phyloP scores from a whole-genome alignment of 1,140 invertebrate genomes.

The Vanessa atalanta region DNA sequence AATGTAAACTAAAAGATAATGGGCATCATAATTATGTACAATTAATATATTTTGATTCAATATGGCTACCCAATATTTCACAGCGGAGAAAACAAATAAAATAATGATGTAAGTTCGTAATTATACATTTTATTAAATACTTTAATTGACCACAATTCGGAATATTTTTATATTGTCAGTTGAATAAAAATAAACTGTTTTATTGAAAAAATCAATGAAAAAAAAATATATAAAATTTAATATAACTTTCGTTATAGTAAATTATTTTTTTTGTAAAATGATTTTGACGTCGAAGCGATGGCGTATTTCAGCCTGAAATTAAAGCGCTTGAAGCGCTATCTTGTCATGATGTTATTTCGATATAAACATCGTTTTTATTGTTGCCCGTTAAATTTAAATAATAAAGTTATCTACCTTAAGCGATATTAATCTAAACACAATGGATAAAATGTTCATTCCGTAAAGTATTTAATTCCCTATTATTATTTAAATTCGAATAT shows the following conservation, averaged over 20 bases:
- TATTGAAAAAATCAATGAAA: background rate
- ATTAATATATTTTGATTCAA: background rate
- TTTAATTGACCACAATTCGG: constrained; percentile 29
- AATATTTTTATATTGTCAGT: constrained; percentile 9
- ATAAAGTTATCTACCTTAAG: background rate
- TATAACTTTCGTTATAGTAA: no score
- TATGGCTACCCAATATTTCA: background rate
- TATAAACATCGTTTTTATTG: background rate
- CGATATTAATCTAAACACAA: background rate
- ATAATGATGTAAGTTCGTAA: background rate
- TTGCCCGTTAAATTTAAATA: background rate
- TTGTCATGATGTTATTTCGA: background rate
- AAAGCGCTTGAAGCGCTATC: background rate
- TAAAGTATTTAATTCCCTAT: constrained; percentile 3
- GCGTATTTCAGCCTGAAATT: background rate
- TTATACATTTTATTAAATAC: background rate
- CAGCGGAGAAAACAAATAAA: background rate
- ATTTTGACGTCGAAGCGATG: no score
- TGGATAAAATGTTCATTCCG: background rate
- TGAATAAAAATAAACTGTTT: background rate
- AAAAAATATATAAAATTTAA: no score
- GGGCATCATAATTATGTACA: constrained; percentile 7
- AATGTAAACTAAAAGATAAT: background rate
- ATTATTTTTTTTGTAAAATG: no score
- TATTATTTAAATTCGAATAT: constrained; percentile 38